phyloP scores from a whole-genome alignment of 2,888 invertebrate genomes.

The Tenthredo livida region DNA sequence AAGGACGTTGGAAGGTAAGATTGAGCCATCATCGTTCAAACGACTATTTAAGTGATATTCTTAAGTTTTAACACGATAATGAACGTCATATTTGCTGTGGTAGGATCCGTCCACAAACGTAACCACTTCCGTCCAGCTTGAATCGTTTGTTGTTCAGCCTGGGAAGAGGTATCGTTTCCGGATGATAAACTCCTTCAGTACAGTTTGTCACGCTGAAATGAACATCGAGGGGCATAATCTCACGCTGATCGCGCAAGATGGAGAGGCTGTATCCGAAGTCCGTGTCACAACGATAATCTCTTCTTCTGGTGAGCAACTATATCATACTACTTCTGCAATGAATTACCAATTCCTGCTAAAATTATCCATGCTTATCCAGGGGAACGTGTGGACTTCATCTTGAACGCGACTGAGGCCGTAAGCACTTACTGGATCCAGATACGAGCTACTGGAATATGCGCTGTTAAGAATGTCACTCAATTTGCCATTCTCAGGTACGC shows the following conservation, averaged over 20 bases:
- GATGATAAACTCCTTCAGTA: slow-evolving; percentile 61
- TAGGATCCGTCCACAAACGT: slow-evolving; percentile 45
- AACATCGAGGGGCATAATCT: slow-evolving; percentile 57
- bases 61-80: not conserved
- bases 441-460: slow-evolving; percentile 79
- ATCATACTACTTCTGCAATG: not conserved
- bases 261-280: slow-evolving; percentile 58
- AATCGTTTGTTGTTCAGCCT: slow-evolving; percentile 53
- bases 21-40: not conserved
- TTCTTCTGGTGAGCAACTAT: slow-evolving; percentile 51
- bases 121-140: slow-evolving; percentile 47
- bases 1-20: slow-evolving; percentile 67
- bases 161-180: slow-evolving; percentile 62
- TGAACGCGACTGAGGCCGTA: slow-evolving; percentile 79
- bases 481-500: slow-evolving; percentile 79
- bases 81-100: not conserved
- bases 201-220: slow-evolving; percentile 60
- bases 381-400: slow-evolving; percentile 83
- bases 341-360: not conserved
- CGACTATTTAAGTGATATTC: not conserved
- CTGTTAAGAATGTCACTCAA: slow-evolving; percentile 72
- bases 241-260: slow-evolving; percentile 63
- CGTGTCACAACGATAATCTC: slow-evolving; percentile 48
- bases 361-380: slow-evolving; percentile 76
- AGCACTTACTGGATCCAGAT: slow-evolving; percentile 81